phyloP scores from a whole-genome alignment of 2,113 vertebrate species.

The Megaleporinus macrocephalus region DNA sequence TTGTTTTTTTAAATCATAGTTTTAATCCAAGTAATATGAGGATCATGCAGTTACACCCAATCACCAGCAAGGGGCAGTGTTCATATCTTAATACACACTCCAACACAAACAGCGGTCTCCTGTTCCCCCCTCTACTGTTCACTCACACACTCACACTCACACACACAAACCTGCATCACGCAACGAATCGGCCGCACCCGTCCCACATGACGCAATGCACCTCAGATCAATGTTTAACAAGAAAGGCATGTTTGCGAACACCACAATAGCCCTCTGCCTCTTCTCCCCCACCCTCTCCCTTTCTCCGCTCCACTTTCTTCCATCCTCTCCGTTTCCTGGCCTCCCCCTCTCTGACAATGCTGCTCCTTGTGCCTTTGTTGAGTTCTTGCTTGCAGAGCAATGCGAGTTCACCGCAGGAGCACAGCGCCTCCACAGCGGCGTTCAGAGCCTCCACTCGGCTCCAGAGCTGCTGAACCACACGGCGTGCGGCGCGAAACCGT shows the following conservation, averaged over 20 bases:
- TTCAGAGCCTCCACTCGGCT: too few species aligned
- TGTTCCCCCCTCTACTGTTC: background rate
- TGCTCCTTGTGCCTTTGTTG: background rate
- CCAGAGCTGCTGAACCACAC: too few species aligned
- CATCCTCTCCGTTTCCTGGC: background rate
- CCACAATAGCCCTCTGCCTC: background rate
- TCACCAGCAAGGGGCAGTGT: conserved; percentile 16
- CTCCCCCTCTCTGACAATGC: background rate
- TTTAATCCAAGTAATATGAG: background rate
- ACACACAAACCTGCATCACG: conserved; percentile 7
- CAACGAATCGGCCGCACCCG: background rate
- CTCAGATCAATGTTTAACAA: conserved; percentile 45
- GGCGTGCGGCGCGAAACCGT: too few species aligned
- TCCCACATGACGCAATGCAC: conserved; percentile 33
- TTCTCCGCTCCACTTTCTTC: background rate
- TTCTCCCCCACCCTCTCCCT: background rate
- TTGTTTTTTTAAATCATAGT: too few species aligned
- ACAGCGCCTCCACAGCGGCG: too few species aligned
- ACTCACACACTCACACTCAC: background rate
- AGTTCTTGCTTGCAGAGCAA: background rate
- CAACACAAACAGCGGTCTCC: background rate
- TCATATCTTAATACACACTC: background rate
- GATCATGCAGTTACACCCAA: conserved; percentile 3
- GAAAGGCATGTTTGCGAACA: conserved; percentile 37
- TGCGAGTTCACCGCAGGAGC: background rate